A percentile compares a stretch with the other conserved stretches of the same genome.
Evolutionary conservation across 2,888 invertebrate species (phyloP).

Genomic region (Morpho achilles): DNA sequence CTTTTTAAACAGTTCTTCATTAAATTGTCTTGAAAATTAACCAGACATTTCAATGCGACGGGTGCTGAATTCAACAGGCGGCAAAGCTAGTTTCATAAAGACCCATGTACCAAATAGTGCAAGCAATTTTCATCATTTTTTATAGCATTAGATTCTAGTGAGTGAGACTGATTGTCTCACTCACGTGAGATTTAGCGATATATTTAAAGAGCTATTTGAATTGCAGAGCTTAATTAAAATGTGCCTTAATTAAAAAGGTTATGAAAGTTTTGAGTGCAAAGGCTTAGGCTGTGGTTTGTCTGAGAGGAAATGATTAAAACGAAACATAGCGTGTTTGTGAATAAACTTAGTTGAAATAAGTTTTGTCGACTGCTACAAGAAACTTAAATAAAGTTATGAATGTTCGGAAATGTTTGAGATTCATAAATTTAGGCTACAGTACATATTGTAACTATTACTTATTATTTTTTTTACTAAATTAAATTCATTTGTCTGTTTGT

Average conservation of each 20-base stretch:
- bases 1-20: constrained; percentile 2
- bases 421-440: too few relatives aligned
- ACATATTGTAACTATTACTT: too few relatives aligned
- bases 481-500: too few relatives aligned
- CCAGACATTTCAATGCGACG: constrained; percentile 6
- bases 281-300: neutral
- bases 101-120: neutral
- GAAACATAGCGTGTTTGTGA: neutral
- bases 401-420: too few relatives aligned
- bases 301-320: neutral
- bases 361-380: neutral
- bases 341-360: neutral
- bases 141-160: neutral
- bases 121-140: neutral
- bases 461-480: too few relatives aligned
- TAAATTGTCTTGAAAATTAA: constrained; percentile 10
- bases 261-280: constrained; percentile 7
- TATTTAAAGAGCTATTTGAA: constrained; percentile 3
- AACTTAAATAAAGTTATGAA: too few relatives aligned
- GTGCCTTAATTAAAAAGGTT: constrained; percentile 10
- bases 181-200: too few relatives aligned
- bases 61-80: constrained; percentile 18
- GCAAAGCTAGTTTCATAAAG: neutral
- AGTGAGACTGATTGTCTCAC: too few relatives aligned
- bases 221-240: constrained; percentile 5